Percentiles rank a stretch among this genome's conserved stretches.
These are phyloP conservation scores for Taxidea taxus DNA, from an alignment of 2,113 vertebrate genomes.

Conservation along the genomic window DNA sequence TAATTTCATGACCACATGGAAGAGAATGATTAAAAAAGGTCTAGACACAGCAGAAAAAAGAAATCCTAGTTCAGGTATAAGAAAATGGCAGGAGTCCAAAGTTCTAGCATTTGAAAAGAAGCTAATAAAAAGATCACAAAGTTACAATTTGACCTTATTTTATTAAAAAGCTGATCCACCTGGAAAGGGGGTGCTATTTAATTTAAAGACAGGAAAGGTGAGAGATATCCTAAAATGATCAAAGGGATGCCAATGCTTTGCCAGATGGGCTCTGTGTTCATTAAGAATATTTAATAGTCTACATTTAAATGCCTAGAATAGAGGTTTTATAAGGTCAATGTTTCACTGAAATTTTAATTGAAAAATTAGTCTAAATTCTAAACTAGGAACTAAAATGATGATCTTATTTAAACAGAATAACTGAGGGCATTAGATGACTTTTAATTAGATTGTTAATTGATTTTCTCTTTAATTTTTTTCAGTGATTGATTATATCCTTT, in stretches of 20 bases:
- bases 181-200: slow-evolving; percentile 50
- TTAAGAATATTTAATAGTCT: slow-evolving; percentile 74
- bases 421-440: slow-evolving; percentile 70
- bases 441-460: slow-evolving; percentile 80
- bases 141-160: slow-evolving; percentile 66
- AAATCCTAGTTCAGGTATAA: background rate
- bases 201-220: background rate
- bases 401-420: slow-evolving; percentile 78
- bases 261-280: slow-evolving; percentile 16
- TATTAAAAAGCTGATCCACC: slow-evolving; percentile 60
- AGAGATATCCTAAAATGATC: slow-evolving; percentile 53
- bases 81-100: slow-evolving; percentile 49
- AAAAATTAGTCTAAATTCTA: slow-evolving; percentile 79
- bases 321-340: slow-evolving; percentile 72
- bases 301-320: slow-evolving; percentile 74
- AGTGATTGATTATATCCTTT: slow-evolving; percentile 63
- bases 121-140: slow-evolving; percentile 51
- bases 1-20: slow-evolving; percentile 19
- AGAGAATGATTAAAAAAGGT: background rate
- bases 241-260: background rate
- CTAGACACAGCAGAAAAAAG: background rate
- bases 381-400: slow-evolving; percentile 70
- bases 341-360: slow-evolving; percentile 80
- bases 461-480: slow-evolving; percentile 76
- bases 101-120: background rate